Evolutionary conservation across 1,140 invertebrate species (phyloP).

Genomic region (Brachionus rubens): DNA sequence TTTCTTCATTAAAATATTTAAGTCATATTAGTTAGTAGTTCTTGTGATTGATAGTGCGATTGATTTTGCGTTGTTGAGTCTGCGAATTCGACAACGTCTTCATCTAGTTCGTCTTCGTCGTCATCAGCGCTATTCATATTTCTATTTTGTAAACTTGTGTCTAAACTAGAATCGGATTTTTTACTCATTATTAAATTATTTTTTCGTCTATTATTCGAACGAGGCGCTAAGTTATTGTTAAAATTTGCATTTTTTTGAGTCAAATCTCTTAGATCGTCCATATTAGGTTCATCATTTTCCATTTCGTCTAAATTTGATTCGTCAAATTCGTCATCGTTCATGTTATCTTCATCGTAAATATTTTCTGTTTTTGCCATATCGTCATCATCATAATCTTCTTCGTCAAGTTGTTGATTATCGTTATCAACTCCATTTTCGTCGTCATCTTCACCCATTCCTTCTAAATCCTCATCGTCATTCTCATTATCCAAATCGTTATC

Average conservation of each 20-base stretch:
- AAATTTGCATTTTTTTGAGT: neutral
- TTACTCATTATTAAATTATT: constrained; percentile 2
- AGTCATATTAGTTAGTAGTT: constrained; percentile 11
- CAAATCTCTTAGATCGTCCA: neutral
- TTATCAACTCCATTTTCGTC: neutral
- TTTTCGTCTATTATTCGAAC: neutral
- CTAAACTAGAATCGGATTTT: neutral
- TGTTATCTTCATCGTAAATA: neutral
- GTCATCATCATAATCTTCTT: neutral
- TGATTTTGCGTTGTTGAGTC: neutral
- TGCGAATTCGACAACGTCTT: neutral
- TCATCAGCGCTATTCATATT: neutral
- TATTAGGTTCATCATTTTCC: constrained; percentile 3
- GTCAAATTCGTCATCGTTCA: neutral
- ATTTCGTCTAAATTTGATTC: neutral
- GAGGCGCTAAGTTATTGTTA: neutral
- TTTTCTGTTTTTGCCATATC: neutral
- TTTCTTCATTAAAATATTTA: neutral
- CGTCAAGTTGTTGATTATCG: neutral
- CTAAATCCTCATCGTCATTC: constrained; percentile 19
- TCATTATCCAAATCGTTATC: constrained; percentile 21
- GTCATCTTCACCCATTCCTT: neutral
- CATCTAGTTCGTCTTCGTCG: neutral
- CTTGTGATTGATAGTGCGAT: neutral
- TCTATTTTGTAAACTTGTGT: neutral